Evolutionary conservation across 2,797 vertebrate species (phyloP).

Genomic region (Pelobates cultripes): DNA sequence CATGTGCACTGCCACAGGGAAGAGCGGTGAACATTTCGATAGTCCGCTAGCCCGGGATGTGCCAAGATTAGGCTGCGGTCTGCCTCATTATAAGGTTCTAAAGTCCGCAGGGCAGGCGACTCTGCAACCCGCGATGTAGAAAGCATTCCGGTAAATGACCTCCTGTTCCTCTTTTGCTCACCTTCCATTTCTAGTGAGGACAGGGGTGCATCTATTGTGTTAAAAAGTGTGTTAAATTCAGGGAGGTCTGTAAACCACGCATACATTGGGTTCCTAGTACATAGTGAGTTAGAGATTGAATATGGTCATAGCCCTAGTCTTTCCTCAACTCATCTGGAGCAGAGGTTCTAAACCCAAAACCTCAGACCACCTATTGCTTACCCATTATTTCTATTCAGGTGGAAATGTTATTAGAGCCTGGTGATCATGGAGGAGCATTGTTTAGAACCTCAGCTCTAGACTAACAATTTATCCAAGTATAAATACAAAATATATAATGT

Average conservation of each 20-base stretch:
- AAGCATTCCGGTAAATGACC: constrained; percentile 54
- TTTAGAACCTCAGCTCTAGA: background rate
- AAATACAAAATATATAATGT: too few relatives aligned
- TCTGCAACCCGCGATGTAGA: constrained; percentile 56
- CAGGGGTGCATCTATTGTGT: constrained; percentile 34
- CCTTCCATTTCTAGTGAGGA: constrained; percentile 47
- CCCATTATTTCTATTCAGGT: background rate
- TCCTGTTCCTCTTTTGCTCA: constrained; percentile 50
- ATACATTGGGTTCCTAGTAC: background rate
- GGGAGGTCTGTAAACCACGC: background rate
- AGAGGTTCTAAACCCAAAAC: too few relatives aligned
- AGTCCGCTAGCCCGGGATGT: constrained; percentile 56
- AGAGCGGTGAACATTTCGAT: constrained; percentile 57
- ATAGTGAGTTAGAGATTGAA: background rate
- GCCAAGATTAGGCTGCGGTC: constrained; percentile 57
- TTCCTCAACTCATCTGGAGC: background rate
- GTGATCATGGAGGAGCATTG: background rate
- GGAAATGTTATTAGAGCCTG: background rate
- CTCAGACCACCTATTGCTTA: too few relatives aligned
- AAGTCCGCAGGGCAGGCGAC: constrained; percentile 56
- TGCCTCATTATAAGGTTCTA: constrained; percentile 57
- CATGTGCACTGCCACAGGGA: constrained; percentile 55
- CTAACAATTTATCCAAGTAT: too few relatives aligned
- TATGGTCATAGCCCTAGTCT: background rate
- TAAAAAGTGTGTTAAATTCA: constrained; percentile 7